phyloP scores from a whole-genome alignment of 2,888 invertebrate genomes.

The Iphiclides podalirius region DNA sequence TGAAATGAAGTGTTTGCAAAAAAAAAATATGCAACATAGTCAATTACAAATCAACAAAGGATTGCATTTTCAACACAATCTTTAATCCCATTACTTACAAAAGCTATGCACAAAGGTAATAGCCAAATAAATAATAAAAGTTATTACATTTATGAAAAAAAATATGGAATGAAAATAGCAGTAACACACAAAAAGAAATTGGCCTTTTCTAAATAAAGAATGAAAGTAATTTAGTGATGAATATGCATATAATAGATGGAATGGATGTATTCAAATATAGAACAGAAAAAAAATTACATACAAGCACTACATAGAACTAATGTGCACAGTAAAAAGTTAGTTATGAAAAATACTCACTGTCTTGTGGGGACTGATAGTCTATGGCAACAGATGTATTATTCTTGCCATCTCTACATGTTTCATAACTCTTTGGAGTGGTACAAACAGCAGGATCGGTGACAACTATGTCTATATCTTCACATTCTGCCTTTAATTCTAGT shows the following conservation, averaged over 20 bases:
- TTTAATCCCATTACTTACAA: constrained; percentile 36
- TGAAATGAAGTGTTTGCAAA: constrained; percentile 61
- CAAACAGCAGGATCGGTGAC: constrained; percentile 69
- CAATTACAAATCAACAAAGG: constrained; percentile 61
- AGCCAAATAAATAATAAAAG: constrained; percentile 36
- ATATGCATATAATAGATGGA: no score
- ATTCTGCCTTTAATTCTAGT: constrained; percentile 68
- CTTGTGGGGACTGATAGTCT: constrained; percentile 69
- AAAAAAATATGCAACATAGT: constrained; percentile 53
- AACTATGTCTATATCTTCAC: constrained; percentile 70
- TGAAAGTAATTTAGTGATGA: no score
- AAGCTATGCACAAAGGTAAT: constrained; percentile 38
- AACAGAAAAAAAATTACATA: background rate
- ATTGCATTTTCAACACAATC: constrained; percentile 80
- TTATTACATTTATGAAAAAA: background rate
- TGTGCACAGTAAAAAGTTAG: background rate
- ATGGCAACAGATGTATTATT: constrained; percentile 51
- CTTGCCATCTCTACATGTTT: constrained; percentile 53
- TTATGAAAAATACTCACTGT: constrained; percentile 56
- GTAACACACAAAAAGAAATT: background rate
- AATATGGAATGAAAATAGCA: background rate
- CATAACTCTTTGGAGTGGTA: constrained; percentile 60
- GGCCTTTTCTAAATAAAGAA: no score
- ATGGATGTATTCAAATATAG: no score
- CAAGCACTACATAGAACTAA: background rate